A percentile compares a stretch with the other conserved stretches of the same genome.
These are phyloP conservation scores for Ceratotherium simum DNA, from an alignment of 2,113 vertebrate species.

Conservation along the genomic window DNA sequence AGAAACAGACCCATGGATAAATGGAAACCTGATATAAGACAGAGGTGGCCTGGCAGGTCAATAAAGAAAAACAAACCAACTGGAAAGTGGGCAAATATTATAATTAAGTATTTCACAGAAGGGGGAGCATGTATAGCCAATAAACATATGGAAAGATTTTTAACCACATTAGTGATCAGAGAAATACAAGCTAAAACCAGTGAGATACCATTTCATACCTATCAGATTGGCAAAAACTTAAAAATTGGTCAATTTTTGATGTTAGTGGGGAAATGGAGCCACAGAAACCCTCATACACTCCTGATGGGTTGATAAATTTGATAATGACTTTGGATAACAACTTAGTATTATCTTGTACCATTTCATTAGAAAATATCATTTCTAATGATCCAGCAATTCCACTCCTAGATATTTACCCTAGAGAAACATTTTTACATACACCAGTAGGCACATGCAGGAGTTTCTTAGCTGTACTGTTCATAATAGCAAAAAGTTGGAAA, in stretches of 20 bases:
- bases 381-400: background rate
- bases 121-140: background rate
- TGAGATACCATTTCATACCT: background rate
- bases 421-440: background rate
- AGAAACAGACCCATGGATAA: background rate
- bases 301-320: background rate
- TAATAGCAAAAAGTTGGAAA: background rate
- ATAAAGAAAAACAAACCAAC: constrained; percentile 11
- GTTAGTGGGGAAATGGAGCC: background rate
- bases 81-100: background rate
- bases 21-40: background rate
- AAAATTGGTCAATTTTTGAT: background rate
- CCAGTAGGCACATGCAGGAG: background rate
- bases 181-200: constrained; percentile 7
- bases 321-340: background rate
- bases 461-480: background rate
- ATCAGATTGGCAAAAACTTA: background rate
- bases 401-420: background rate
- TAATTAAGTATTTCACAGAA: background rate
- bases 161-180: background rate
- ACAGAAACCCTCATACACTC: background rate
- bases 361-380: background rate
- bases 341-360: background rate
- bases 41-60: background rate
- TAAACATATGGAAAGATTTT: background rate